These are phyloP conservation scores for Manis pentadactyla DNA, from an alignment of 2,797 vertebrate genomes.

Conservation along the genomic window DNA sequence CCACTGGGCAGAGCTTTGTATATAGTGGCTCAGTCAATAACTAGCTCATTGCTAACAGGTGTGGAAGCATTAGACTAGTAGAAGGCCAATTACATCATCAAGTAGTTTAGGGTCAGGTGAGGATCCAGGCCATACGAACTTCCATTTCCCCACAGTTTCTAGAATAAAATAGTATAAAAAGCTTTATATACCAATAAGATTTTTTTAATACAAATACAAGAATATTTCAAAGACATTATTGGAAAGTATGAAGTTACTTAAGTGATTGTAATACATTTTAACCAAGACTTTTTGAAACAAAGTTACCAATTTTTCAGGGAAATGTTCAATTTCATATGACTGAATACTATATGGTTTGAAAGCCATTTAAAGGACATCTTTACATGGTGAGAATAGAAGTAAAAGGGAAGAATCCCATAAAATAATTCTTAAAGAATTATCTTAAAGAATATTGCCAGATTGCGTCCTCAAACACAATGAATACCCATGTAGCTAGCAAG, in stretches of 20 bases:
- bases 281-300: neutral
- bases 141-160: neutral
- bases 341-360: neutral
- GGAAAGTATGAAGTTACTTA: neutral
- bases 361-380: neutral
- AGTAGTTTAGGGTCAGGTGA: no score
- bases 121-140: no score
- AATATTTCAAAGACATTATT: neutral
- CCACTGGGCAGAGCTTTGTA: no score
- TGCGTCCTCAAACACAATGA: neutral
- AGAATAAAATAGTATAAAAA: conserved; percentile 47
- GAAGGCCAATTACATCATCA: no score
- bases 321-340: neutral
- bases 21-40: no score
- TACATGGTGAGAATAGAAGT: neutral
- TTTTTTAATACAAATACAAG: neutral
- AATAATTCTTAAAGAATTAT: neutral
- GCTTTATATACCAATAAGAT: neutral
- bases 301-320: neutral
- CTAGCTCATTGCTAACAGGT: no score
- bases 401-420: neutral
- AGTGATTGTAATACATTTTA: neutral
- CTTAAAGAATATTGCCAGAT: neutral
- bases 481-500: neutral
- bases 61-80: no score